A percentile compares a stretch with the other conserved stretches of the same genome.
phyloP scores from a whole-genome alignment of 2,888 invertebrate species.

The Pristionchus maxplancki region DNA sequence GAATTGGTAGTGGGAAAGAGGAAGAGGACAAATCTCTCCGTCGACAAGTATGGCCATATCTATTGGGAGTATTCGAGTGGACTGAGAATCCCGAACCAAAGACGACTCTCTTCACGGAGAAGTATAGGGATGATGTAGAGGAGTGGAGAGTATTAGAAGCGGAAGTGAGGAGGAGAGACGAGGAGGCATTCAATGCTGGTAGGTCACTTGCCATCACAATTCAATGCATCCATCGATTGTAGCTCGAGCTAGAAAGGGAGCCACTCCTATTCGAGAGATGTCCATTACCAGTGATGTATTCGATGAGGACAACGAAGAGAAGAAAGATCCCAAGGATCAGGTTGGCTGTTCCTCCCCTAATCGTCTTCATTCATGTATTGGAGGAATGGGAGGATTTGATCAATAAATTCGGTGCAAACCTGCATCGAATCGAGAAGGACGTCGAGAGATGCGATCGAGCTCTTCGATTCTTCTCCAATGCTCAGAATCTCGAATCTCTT shows the following conservation, averaged over 20 bases:
- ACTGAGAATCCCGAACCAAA: conserved; percentile 65
- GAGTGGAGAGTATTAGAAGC: conserved; percentile 96
- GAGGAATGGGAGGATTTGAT: conserved; percentile 61
- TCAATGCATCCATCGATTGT: conserved; percentile 15
- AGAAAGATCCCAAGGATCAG: conserved; percentile 25
- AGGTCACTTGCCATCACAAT: neutral
- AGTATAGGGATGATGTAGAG: conserved; percentile 83
- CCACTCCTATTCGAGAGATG: conserved; percentile 64
- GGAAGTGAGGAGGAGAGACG: conserved; percentile 88
- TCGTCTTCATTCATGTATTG: neutral
- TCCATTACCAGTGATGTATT: conserved; percentile 74
- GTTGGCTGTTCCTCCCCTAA: neutral
- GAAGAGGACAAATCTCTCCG: conserved; percentile 79
- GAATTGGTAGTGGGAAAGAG: conserved; percentile 83
- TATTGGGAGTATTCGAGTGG: conserved; percentile 73
- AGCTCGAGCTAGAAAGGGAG: conserved; percentile 66
- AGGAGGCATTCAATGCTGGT: conserved; percentile 79
- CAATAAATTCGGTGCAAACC: conserved; percentile 84
- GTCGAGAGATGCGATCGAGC: conserved; percentile 95
- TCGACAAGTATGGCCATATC: conserved; percentile 77
- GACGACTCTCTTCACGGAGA: conserved; percentile 60
- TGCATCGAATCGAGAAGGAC: conserved; percentile 96
- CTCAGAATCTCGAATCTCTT: conserved; percentile 78
- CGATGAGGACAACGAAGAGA: conserved; percentile 61
- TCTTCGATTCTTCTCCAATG: conserved; percentile 80